Percentiles rank a stretch among this genome's conserved stretches.
phyloP scores from a whole-genome alignment of 2,888 invertebrate genomes.

The Ypsolopha scabrella region DNA sequence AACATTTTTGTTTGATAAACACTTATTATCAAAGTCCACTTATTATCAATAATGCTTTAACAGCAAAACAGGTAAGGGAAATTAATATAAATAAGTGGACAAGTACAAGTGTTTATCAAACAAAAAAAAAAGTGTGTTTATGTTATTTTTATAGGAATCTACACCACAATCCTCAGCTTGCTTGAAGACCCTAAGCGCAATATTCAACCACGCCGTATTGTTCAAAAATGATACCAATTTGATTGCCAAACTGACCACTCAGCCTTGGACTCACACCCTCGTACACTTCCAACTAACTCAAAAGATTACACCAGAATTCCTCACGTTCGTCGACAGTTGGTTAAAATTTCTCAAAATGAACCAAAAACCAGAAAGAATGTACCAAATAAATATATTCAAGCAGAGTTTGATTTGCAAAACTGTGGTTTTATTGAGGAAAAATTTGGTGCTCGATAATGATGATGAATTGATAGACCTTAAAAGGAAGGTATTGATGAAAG shows the following conservation, averaged over 20 bases:
- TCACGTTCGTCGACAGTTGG: conserved; percentile 46
- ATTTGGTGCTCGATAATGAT: conserved; percentile 20
- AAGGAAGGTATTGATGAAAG: conserved; percentile 26
- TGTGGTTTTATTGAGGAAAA: conserved; percentile 33
- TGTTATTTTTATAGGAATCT: conserved; percentile 30
- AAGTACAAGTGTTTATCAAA: too few relatives aligned
- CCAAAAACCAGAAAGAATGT: conserved; percentile 16
- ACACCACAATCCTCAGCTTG: conserved; percentile 41
- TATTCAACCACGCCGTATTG: conserved; percentile 50
- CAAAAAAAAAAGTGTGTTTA: too few relatives aligned
- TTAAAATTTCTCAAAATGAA: conserved; percentile 38
- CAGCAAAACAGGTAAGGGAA: too few relatives aligned
- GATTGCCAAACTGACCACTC: conserved; percentile 41
- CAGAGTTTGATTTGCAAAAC: conserved; percentile 44
- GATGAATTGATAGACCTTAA: conserved; percentile 27
- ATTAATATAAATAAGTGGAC: too few relatives aligned
- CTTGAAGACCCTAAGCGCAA: conserved; percentile 49
- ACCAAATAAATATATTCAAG: conserved; percentile 22
- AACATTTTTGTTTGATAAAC: too few relatives aligned
- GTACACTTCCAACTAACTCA: conserved; percentile 54
- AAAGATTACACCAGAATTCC: conserved; percentile 36
- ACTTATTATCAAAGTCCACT: too few relatives aligned
- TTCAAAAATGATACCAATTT: conserved; percentile 42
- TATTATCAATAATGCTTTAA: too few relatives aligned
- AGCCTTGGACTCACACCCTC: conserved; percentile 53